These are phyloP conservation scores for Brassicogethes aeneus DNA, from an alignment of 2,888 invertebrate species.

Conservation along the genomic window DNA sequence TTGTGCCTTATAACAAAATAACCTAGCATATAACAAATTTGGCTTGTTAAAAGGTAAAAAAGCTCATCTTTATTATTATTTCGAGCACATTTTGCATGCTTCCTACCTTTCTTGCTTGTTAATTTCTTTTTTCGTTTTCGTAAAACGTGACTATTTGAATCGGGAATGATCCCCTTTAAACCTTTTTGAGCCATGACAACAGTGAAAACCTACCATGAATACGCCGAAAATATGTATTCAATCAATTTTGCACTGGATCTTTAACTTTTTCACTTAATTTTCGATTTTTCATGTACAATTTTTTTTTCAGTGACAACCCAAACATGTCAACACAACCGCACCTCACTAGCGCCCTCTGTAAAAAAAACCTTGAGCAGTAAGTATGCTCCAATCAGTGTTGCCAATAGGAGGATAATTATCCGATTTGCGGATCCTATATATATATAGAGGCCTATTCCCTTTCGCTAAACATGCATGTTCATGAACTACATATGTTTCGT, in stretches of 20 bases:
- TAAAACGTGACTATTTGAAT: not conserved
- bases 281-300: not conserved
- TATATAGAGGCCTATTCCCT: too few species aligned
- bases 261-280: not conserved
- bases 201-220: slow-evolving; percentile 1
- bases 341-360: too few species aligned
- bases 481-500: too few species aligned
- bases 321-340: too few species aligned
- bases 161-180: not conserved
- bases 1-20: too few species aligned
- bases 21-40: too few species aligned
- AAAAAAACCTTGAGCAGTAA: too few species aligned
- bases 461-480: too few species aligned
- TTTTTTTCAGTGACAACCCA: not conserved
- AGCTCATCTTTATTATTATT: not conserved
- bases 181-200: not conserved
- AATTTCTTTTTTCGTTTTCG: slow-evolving; percentile 20
- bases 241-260: not conserved
- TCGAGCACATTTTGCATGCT: slow-evolving; percentile 21
- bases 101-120: slow-evolving; percentile 26
- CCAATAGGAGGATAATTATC: too few species aligned
- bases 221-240: not conserved
- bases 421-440: too few species aligned
- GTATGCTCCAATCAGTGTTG: too few species aligned
- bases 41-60: too few species aligned